Base-by-base conservation (phyloP, 2,113 vertebrate species). In the Tursiops truncatus region DNA sequence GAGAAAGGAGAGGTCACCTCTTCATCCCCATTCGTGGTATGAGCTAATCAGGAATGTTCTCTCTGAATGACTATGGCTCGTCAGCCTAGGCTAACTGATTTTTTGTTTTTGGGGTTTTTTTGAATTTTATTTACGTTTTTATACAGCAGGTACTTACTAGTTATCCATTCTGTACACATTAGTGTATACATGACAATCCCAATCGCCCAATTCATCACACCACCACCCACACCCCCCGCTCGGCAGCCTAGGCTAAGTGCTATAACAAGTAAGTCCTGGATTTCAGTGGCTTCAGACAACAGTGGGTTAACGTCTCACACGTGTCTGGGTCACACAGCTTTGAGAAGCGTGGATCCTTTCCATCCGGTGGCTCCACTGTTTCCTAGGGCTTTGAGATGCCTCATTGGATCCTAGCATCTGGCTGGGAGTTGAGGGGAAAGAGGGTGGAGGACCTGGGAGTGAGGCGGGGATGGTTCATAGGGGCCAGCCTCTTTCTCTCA, bases 221-320 rank as follows among this genome's bases (percentile, higher is more conserved):
- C 15, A 53, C 50, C 50, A 47, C 47, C 47, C 47, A 47, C 47
- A 47, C 47, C 11, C 47, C 47, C 47, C 3, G 1, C 12, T 2
- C 9, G 38, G 18, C 47, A 68, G 73, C 17, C n/a, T 14, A 4
- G 11, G 23, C 12, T 7, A 12, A 50, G 17, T 12, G 6, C 28
- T 47, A 0, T 20, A 15, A 53, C 10, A 15, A 65, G 1, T 2
- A 10, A 31, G 31, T 7, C 25, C 21, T 4, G 0, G 8, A 28
- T 31, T 25, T 67, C 26, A 23, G 79, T 1, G 9, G 6, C n/a
- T 91, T 36, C 25, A 44, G 28, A 31, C 3, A 8, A 21, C 1
- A 41, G 28, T 38, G 47, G 50, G 23, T 15, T 53, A 23, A 50
- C 41, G 17, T 28, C 58, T 53, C 1, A 1, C 6, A 5, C n/a